Evolutionary conservation across 2,113 vertebrate species (phyloP), one percentile per base, ranked within the genome.

Genomic region (Empidonax alnorum): DNA sequence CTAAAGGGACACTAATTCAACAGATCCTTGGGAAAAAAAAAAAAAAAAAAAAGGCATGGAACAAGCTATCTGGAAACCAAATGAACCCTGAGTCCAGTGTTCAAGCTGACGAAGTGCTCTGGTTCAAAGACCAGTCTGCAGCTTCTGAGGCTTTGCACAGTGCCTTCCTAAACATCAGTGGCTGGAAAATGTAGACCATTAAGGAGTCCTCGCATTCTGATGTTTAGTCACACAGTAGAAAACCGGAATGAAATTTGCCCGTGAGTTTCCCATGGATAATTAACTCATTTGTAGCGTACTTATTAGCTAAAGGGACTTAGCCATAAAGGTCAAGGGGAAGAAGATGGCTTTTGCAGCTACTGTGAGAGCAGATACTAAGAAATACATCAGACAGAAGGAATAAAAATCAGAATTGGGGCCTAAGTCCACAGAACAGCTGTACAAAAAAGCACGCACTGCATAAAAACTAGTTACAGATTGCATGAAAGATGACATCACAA

Each of bases 281-380:
- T 87, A 94, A 94, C 67, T 93, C 72, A 83, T 88, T 83, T 93
- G 58, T 76, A 87, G 49, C 33, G 75, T 73, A 72, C 63, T 92
- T 93, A 82, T 12, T 73, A 80, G 85, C 74, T 83, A 69, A 69
- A 93, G 76, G 58, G 67, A 83, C 46, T 69, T 46, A 65, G 41
- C 33, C n/a, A 50, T 63, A 79, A 93, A 95, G 93, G 93, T 89
- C 84, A 83, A 73, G 69, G 71, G 66, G 53, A 93, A 89, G 73
- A 92, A 46, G 58, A 49, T 37, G n/a, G 41, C 62, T 65, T 89
- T 84, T 77, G 59, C n/a, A 94, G 18, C 61, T 73, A 19, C 46
- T 23, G 5, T 55, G 33, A 92, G 52, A 69, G 50, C 15, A 53
- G 50, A 83, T 41, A 42, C 3, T 52, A 72, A 56, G 46, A 93